Base-by-base conservation (phyloP, 2,113 vertebrate species). In the Charina bottae region DNA sequence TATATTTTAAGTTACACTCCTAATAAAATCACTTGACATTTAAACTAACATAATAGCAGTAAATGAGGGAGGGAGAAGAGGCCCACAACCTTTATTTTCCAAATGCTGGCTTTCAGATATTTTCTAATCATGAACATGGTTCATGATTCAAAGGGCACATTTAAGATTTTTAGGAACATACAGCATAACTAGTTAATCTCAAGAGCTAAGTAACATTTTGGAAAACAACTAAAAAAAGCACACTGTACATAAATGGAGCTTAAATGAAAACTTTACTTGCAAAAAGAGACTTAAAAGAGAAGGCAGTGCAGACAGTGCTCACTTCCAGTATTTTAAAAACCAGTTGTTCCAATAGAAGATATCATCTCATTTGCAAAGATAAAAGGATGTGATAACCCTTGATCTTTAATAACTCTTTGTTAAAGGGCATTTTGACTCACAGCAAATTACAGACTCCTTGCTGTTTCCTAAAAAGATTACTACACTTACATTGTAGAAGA, bases 191-290 rank as follows among this genome's bases (percentile, higher is more conserved):
- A 78, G 49, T 85, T 84, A 58, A 90, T 84, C 37, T 49, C 12
- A 83, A 42, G 12, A 90, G 54, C 54, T 37, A 83, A 90, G 9
- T 6, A 84, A 46, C 28, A 78, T 78, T 13, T 8, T 58, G 11
- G 24, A 85, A 95, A 93, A 86, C 94, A 94, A 92, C 92, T 93
- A 93, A 93, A 90, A 64, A 78, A 64, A 78, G 9, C 84, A 78
- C 89, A 46, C 17, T n/a, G 24, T 89, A 93, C 0, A 2, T 95
- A 95, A 96, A 95, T 84, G 94, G 42, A 84, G 59, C 59, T 78
- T 89, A 90, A 95, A 95, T 92, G 53, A 91, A 12, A 89, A 46
- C 24, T 62, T 86, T 85, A 26, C 42, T 94, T 37, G 46, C 88
- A 89, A 93, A 95, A 93, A 95, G 94, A 92, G 87, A 55, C 26